These are phyloP conservation scores for Neopelma chrysocephalum DNA, from an alignment of 2,797 vertebrate species.

Conservation along the genomic window DNA sequence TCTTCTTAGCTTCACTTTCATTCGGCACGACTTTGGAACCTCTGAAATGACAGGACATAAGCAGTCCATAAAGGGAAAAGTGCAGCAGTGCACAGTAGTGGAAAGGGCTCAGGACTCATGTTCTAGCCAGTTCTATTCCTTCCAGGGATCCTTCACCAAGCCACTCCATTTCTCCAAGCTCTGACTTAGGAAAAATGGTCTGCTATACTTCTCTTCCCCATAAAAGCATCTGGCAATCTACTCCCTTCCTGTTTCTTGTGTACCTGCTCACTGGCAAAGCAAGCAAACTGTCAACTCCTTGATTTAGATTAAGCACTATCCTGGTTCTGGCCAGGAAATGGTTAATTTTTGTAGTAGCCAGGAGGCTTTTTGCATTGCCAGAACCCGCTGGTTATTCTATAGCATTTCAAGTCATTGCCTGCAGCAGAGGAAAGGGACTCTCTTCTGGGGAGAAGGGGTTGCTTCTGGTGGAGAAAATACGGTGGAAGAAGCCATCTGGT, in stretches of 20 bases:
- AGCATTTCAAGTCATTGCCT: not conserved
- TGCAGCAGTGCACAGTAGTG: not conserved
- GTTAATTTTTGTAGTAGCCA: not conserved
- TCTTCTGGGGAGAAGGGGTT: not conserved
- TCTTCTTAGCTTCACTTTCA: not conserved
- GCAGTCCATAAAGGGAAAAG: not conserved
- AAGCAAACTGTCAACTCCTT: not conserved
- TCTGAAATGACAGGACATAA: not conserved
- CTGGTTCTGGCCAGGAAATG: not conserved
- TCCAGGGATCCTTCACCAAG: not conserved
- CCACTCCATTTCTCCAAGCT: not conserved
- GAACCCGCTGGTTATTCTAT: not conserved
- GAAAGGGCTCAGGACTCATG: not conserved
- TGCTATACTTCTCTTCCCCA: not conserved
- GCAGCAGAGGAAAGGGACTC: not conserved
- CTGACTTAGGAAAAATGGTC: not conserved
- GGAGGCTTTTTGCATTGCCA: not conserved
- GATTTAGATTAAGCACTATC: not conserved
- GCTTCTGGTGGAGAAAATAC: not conserved
- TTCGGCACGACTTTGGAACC: not conserved
- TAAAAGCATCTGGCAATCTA: not conserved
- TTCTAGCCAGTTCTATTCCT: not conserved
- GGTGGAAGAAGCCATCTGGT: not conserved
- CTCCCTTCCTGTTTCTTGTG: not conserved
- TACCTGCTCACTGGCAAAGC: not conserved